A percentile compares a stretch with the other conserved stretches of the same genome.
phyloP scores from a whole-genome alignment of 2,888 invertebrate genomes.

The Polietes domitor region DNA sequence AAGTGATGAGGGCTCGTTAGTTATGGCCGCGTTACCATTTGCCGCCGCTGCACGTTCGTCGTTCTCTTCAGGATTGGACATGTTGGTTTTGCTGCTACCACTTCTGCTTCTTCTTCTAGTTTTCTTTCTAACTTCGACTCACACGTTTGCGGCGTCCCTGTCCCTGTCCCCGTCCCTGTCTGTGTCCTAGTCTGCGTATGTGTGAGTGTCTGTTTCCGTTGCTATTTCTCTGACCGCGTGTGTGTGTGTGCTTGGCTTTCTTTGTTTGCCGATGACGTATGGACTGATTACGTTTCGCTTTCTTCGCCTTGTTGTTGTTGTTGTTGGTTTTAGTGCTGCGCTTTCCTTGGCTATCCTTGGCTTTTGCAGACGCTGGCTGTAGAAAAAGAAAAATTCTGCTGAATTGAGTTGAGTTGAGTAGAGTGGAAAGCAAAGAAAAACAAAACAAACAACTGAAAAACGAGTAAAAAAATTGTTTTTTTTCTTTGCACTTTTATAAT shows the following conservation, averaged over 20 bases:
- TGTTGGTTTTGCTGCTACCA: conserved; percentile 36
- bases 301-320: not conserved
- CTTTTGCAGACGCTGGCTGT: conserved; percentile 31
- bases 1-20: conserved; percentile 71
- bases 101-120: not conserved
- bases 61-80: conserved; percentile 66
- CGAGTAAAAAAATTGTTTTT: not conserved
- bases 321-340: not conserved
- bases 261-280: conserved; percentile 9
- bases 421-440: not conserved
- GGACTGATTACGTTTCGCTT: not conserved
- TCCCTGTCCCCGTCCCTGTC: not conserved
- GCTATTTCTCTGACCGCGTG: not conserved
- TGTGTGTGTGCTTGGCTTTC: not conserved
- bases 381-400: conserved; percentile 18
- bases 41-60: conserved; percentile 61
- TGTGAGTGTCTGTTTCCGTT: not conserved
- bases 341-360: not conserved
- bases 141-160: conserved; percentile 23
- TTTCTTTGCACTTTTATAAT: conserved; percentile 1
- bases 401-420: not conserved
- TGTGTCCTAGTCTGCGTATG: conserved; percentile 17
- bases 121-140: conserved; percentile 33
- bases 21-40: conserved; percentile 53
- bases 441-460: not conserved